Percentiles rank a stretch among this genome's conserved stretches.
phyloP scores from a whole-genome alignment of 2,888 invertebrate species.

The Drosophila suboccidentalis region DNA sequence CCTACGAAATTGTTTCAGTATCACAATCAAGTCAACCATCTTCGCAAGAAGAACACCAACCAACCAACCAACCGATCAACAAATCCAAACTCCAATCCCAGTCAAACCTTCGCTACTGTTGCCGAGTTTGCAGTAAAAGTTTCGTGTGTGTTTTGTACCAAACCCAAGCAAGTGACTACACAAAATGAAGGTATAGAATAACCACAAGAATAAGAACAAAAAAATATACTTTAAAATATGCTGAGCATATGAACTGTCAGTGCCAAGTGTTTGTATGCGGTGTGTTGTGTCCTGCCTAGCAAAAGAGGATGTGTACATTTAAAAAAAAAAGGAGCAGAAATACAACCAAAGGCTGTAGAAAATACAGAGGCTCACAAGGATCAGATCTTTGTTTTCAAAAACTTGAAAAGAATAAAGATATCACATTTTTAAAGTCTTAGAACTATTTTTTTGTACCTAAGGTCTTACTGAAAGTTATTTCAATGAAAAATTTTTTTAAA shows the following conservation, averaged over 20 bases:
- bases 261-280: slow-evolving; percentile 45
- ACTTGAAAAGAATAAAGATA: not conserved
- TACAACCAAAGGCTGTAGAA: not conserved
- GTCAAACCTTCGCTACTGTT: slow-evolving; percentile 45
- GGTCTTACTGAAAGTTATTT: no score
- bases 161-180: slow-evolving; percentile 81
- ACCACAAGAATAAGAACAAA: slow-evolving; percentile 8
- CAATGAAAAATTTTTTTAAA: no score
- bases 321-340: not conserved
- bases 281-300: slow-evolving; percentile 49
- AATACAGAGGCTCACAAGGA: not conserved
- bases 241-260: slow-evolving; percentile 60
- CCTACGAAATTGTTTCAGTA: slow-evolving; percentile 85
- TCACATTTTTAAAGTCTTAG: not conserved
- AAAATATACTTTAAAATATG: slow-evolving; percentile 18
- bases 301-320: slow-evolving; percentile 18
- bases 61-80: slow-evolving; percentile 3
- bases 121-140: slow-evolving; percentile 55
- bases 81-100: slow-evolving; percentile 41
- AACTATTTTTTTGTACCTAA: no score
- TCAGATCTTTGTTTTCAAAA: not conserved
- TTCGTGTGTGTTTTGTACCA: slow-evolving; percentile 81
- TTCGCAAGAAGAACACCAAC: slow-evolving; percentile 83
- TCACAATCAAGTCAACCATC: slow-evolving; percentile 86
- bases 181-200: slow-evolving; percentile 84